These are phyloP conservation scores for Anniella stebbinsi DNA, from an alignment of 2,797 vertebrate species.

Conservation along the genomic window DNA sequence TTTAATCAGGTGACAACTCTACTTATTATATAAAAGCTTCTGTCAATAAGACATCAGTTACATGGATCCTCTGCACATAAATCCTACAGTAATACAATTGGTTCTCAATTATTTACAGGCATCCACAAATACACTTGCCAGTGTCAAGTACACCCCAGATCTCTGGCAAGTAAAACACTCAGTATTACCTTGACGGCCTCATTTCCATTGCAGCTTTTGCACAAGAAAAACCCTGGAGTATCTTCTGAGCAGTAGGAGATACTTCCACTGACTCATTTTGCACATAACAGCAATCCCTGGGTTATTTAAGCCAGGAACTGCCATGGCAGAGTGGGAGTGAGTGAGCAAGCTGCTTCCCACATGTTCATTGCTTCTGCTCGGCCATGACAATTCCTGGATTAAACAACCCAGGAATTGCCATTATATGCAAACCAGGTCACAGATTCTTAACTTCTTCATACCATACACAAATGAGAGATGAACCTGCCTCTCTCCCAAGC, in stretches of 20 bases:
- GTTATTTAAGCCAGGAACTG: no score
- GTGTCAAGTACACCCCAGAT: not conserved
- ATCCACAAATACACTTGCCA: not conserved
- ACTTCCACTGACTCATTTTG: not conserved
- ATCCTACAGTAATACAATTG: not conserved
- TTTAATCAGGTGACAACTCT: not conserved
- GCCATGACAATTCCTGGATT: no score
- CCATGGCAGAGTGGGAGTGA: no score
- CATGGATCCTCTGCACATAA: not conserved
- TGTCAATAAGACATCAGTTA: not conserved
- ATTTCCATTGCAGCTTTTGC: not conserved
- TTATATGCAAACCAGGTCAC: no score
- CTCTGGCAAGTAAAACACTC: not conserved
- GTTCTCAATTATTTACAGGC: not conserved
- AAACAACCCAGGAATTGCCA: no score
- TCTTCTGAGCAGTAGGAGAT: not conserved
- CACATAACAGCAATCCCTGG: no score
- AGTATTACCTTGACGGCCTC: not conserved
- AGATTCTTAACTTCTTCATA: not conserved
- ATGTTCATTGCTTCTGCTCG: no score
- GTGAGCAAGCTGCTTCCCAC: no score
- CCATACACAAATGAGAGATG: not conserved
- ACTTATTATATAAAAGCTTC: not conserved
- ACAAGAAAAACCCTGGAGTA: not conserved
- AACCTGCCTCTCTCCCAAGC: not conserved